Evolutionary conservation across 1,140 invertebrate genomes (phyloP).

Genomic region (Spodoptera frugiperda): DNA sequence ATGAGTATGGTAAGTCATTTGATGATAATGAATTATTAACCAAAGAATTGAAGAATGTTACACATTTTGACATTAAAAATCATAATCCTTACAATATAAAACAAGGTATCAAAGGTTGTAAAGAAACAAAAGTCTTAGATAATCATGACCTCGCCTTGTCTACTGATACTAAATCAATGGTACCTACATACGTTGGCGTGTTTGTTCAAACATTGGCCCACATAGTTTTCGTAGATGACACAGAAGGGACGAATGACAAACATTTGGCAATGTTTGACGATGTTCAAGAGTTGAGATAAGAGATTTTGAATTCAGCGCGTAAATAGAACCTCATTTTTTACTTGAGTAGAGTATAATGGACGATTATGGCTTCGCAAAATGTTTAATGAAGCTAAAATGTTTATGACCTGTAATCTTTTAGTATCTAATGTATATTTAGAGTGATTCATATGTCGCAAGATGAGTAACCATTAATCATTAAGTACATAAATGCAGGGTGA

Average conservation of each 20-base stretch:
- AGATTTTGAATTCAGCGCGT: neutral
- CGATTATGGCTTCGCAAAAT: constrained; percentile 1
- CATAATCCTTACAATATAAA: neutral
- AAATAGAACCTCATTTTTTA: constrained; percentile 12
- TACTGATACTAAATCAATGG: constrained; percentile 37
- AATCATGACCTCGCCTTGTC: constrained; percentile 26
- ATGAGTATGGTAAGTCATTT: constrained; percentile 72
- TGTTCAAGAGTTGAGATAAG: constrained; percentile 33
- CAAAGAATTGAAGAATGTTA: too few species aligned
- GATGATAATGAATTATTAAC: too few species aligned
- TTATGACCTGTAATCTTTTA: neutral
- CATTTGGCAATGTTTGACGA: constrained; percentile 33
- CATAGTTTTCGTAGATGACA: constrained; percentile 22
- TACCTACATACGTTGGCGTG: neutral
- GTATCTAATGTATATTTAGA: constrained; percentile 1
- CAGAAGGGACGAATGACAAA: constrained; percentile 29
- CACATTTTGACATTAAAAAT: too few species aligned
- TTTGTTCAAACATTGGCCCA: constrained; percentile 33
- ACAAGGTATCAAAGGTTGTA: neutral
- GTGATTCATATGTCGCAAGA: constrained; percentile 59
- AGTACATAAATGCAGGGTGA: constrained; percentile 54
- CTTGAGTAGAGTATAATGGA: neutral
- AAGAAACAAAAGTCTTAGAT: constrained; percentile 19
- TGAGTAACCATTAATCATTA: constrained; percentile 51
- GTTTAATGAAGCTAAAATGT: neutral